Evolutionary conservation across 2,113 vertebrate species (phyloP).

Genomic region (Genyomyrus donnyi): DNA sequence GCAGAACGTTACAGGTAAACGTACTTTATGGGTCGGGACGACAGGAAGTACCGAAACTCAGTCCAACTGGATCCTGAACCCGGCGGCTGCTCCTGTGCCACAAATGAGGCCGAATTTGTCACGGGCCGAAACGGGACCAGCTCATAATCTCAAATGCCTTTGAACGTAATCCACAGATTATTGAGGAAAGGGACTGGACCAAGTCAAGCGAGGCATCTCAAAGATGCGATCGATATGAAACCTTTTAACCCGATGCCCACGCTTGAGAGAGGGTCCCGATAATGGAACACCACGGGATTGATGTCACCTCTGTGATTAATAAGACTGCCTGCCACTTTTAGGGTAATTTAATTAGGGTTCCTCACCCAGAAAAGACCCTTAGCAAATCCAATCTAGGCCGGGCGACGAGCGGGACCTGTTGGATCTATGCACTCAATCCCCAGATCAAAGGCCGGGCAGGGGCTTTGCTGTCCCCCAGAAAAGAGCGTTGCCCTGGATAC

Average conservation of each 20-base stretch:
- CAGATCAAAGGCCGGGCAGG: constrained; percentile 13
- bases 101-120: not conserved
- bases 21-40: not conserved
- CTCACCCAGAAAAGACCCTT: constrained; percentile 47
- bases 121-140: not conserved
- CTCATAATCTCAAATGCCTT: constrained; percentile 1
- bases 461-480: not conserved
- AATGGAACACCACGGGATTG: constrained; percentile 45
- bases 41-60: not conserved
- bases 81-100: not conserved
- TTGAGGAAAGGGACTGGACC: constrained; percentile 34
- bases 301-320: constrained; percentile 66
- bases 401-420: constrained; percentile 3
- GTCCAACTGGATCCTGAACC: not conserved
- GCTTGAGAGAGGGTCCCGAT: constrained; percentile 11
- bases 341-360: constrained; percentile 68
- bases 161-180: constrained; percentile 27
- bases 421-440: constrained; percentile 10
- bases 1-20: not conserved
- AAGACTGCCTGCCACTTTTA: constrained; percentile 56
- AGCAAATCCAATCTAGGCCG: constrained; percentile 59
- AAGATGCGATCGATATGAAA: constrained; percentile 52
- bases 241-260: constrained; percentile 55
- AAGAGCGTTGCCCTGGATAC: constrained; percentile 16
- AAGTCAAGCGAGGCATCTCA: constrained; percentile 47